Evolutionary conservation across 1,140 invertebrate genomes (phyloP), one percentile per base, ranked within the genome.

Genomic region (Drosophila athabasca): DNA sequence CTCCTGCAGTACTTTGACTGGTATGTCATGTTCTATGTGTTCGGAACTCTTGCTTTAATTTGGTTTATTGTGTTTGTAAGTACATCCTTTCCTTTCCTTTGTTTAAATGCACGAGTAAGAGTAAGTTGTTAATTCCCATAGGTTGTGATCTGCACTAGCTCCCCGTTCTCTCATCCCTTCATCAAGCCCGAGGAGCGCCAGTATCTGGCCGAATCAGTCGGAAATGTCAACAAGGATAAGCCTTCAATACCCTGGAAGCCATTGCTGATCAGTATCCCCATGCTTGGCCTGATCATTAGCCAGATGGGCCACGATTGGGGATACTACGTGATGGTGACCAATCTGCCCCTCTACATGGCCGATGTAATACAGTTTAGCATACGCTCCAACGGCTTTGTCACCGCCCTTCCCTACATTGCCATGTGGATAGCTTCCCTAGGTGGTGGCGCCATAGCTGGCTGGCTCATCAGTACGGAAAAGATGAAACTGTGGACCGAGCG

Each of bases 321-420:
- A 1, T 96, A 96, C 87, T 97, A 96, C 80, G 97, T 96, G 2
- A 94, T 98, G 92, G 94, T 98, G n/a, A 96, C 95, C 1, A 95
- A 97, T 79, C 93, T 98, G 2, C 97, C 97, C 17, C 83, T 81
- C 17, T 88, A 89, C 39, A 78, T 90, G 51, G 19, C 46, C 8
- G 67, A 90, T 48, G 79, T 90, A 0, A 41, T 84, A 13, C 48
- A 60, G 0, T 64, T 87, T 8, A 65, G 78, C 3, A 73, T 74
- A 6, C 46, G 53, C 8, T 24, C 61, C 0, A 89, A 81, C 26
- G 83, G 88, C 0, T n/a, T 88, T 0, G 64, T 75, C 3, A 76
- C 79, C 0, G 59, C 84, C 0, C 29, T 90, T 13, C 88, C 89
- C 0, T 90, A 79, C 29, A 9, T 85, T 5, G 50, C 60, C 6